Evolutionary conservation across 2,888 invertebrate genomes (phyloP), one percentile per base, ranked within the genome.

Genomic region (Penaeus monodon): DNA sequence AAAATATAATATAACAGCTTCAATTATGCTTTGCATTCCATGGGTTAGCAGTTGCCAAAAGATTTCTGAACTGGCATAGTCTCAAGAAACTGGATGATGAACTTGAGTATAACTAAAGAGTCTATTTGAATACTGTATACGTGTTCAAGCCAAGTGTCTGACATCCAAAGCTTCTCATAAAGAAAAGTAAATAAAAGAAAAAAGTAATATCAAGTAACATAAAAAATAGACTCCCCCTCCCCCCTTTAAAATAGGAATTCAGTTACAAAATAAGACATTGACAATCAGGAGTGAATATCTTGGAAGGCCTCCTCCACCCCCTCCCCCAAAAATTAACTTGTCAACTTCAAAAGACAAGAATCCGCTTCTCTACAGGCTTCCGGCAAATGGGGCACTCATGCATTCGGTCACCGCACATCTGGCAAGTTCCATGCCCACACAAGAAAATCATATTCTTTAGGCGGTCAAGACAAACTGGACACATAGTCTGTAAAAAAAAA

Each of bases 381-480:
- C 99, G 95, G 93, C 99, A 99, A 92, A 99, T 99, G 64, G 99
- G 99, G 92, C 99, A 99, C 91, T 98, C 98, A 89, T 96, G 95
- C 95, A 99, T 98, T 91, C 98, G 96, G 94, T 99, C 99, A 63
- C 99, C 98, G 93, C 99, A 99, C 96, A 98, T 97, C 93, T 99
- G 99, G 92, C 99, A 99, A 90, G 98, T 96, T 91, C 98, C 99
- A 93, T 99, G 99, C 12, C 99, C 99, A 93, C 99, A 99, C 76
- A 98, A 94, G 94, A 98, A 99, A 91, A 98, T 98, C 98, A 99
- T 98, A 93, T 99, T 99, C 94, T 98, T 99, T 91, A 98, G 94
- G 64, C 98, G 96, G 93, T 99, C 99, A 94, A 99, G 94, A 93
- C 99, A 99, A 90, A 99, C 98, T 8, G 99, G 99, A 92, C 99